A percentile compares a stretch with the other conserved stretches of the same genome.
These are phyloP conservation scores for Myrmophylax atrothorax DNA, from an alignment of 2,113 vertebrate species.

Conservation along the genomic window DNA sequence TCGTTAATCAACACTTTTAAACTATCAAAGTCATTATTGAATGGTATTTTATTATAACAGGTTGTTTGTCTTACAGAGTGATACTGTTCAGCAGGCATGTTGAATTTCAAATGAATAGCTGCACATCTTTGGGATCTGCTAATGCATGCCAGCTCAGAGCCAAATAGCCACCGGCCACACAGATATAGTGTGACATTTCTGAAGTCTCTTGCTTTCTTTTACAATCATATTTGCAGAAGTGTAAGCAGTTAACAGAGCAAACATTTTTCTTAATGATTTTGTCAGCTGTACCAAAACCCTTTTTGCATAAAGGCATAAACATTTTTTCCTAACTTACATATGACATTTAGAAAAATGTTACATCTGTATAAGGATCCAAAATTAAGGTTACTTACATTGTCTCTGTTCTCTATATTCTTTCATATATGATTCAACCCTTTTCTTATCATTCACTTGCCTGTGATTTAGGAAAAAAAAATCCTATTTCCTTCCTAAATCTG, in stretches of 20 bases:
- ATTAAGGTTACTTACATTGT: not conserved
- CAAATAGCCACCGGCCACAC: not conserved
- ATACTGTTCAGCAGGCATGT: not conserved
- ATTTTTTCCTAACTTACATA: not conserved
- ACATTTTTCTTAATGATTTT: not conserved
- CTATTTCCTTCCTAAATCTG: accelerated
- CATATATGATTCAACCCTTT: not conserved
- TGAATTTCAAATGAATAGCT: conserved; percentile 13
- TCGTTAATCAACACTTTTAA: not conserved
- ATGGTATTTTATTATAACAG: not conserved
- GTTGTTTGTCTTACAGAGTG: not conserved
- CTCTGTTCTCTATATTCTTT: not conserved
- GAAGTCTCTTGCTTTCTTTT: not conserved
- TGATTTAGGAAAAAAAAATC: not conserved
- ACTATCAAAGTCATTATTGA: not conserved
- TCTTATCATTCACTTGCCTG: not conserved
- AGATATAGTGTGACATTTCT: not conserved
- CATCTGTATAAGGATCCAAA: not conserved
- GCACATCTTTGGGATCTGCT: not conserved
- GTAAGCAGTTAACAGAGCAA: not conserved
- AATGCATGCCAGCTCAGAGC: not conserved
- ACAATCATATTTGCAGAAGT: not conserved
- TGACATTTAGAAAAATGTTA: not conserved
- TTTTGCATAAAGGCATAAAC: not conserved
- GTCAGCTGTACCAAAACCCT: not conserved